phyloP scores from a whole-genome alignment of 2,113 vertebrate species.

The Hippoglossus stenolepis region DNA sequence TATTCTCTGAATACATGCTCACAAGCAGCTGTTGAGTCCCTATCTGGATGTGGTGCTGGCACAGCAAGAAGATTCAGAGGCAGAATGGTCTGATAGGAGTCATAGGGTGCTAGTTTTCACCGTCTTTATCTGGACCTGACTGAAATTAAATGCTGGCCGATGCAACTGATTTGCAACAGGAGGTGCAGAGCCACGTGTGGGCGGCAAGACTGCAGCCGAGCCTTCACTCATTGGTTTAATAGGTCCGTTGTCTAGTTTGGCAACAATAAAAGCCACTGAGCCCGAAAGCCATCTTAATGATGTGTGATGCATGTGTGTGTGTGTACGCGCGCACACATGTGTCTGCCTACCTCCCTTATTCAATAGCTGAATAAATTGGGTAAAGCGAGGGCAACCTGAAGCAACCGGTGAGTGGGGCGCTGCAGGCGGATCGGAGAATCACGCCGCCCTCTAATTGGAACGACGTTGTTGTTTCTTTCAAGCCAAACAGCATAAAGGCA shows the following conservation, averaged over 20 bases:
- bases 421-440: constrained; percentile 55
- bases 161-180: constrained; percentile 55
- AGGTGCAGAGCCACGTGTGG: constrained; percentile 52
- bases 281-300: constrained; percentile 65
- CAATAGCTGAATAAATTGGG: constrained; percentile 66
- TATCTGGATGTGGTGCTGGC: constrained; percentile 48
- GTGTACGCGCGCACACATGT: constrained; percentile 14
- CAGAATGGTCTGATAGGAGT: constrained; percentile 4
- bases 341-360: constrained; percentile 19
- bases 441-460: constrained; percentile 66
- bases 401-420: constrained; percentile 57
- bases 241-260: constrained; percentile 54
- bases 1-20: neutral
- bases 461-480: constrained; percentile 64
- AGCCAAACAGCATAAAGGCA: constrained; percentile 67
- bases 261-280: constrained; percentile 54
- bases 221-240: constrained; percentile 61
- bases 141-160: constrained; percentile 18
- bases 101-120: constrained; percentile 36
- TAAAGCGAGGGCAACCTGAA: constrained; percentile 51
- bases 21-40: constrained; percentile 1
- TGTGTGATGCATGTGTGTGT: constrained; percentile 32
- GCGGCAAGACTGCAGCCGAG: constrained; percentile 41
- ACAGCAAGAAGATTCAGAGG: neutral
- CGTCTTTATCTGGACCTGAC: constrained; percentile 39